Base-by-base conservation (phyloP, 2,888 invertebrate genomes). In the Thymelicus lineola region DNA sequence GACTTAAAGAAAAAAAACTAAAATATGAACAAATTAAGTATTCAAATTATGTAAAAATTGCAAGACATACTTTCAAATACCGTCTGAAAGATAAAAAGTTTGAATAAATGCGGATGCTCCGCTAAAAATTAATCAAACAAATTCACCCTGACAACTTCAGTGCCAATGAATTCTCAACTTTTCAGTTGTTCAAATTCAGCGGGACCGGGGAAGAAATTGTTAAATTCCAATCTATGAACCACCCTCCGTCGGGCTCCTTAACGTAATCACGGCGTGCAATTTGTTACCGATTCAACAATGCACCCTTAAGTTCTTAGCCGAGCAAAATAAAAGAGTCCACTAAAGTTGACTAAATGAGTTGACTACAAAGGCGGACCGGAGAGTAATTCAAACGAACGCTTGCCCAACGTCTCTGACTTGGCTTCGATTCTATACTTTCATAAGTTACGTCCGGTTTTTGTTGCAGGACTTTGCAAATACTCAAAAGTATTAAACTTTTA, bases 231-330 rank as follows among this genome's bases (percentile, higher is more conserved):
- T 89, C 83, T 82, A 82, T 86, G 79, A 53, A 80, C 79, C 79
- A 82, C 84, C 85, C 77, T 79, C 75, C 78, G 81, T 76, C 71
- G 74, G 75, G 86, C 84, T 86, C 86, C 82, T 84, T 87, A 88
- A 87, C 87, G 86, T 87, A 90, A 92, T 93, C 90, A 90, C 84
- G 85, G 83, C 82, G 83, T 87, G 89, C 91, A 92, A 93, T 92
- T 93, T 92, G 91, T 92, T 91, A 91, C 90, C 83, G 86, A 89
- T 91, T 90, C 87, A 92, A 93, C 93, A 93, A 93, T 93, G 93
- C 91, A 90, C 87, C 90, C 86, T 91, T 87, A 90, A 91, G 86
- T 90, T 88, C 88, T 86, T 86, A 83, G 85, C 84, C 77, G 77
- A 82, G 73, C 77, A 79, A 82, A 92, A 91, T 88, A 90, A 90